Base-by-base conservation (phyloP, 2,113 vertebrate genomes). In the Ceratotherium simum region DNA sequence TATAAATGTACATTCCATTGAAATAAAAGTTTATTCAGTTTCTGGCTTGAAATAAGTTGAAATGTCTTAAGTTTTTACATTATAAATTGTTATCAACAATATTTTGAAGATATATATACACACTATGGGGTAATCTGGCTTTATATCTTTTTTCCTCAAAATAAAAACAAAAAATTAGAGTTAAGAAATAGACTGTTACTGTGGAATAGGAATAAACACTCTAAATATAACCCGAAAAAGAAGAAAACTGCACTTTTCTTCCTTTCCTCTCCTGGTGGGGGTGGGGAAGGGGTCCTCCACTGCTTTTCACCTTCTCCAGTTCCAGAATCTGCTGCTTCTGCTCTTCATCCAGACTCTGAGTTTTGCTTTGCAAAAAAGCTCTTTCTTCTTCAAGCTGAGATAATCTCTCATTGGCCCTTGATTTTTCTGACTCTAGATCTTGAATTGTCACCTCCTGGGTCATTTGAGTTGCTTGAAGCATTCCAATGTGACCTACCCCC, bases 401-500 rank as follows among this genome's bases (percentile, higher is more conserved):
- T 84, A 99, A 98, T 98, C 99, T 99, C 98, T 99, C 99, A 98
- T 99, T 99, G 98, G 99, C 99, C 91, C 99, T 99, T 95, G 99
- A 99, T 75, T 99, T 99, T 98, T 99, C 99, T n/a, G 99, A 99
- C 98, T 99, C 99, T 98, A 99, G 98, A 98, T 99, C 99, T 98
- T 99, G 99, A 98, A 99, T 99, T 97, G 99, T 99, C 65, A 99
- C 99, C 96, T 99, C 99, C 97, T 99, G 99, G 98, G 99, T 99
- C 99, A 99, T 99, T 96, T 99, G 99, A 87, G 99, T 99, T 98
- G 99, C 99, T 98, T 99, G 99, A 97, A 99, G 99, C 98, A 99
- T 99, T 98, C 99, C 99, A 94, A 99, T 99, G 97, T 99, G 99
- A 99, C 99, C 99, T 99, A 97, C 12, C 60, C 58, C 58, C 51